Base-by-base conservation (phyloP, 2,113 vertebrate genomes). In the Heterotis niloticus region DNA sequence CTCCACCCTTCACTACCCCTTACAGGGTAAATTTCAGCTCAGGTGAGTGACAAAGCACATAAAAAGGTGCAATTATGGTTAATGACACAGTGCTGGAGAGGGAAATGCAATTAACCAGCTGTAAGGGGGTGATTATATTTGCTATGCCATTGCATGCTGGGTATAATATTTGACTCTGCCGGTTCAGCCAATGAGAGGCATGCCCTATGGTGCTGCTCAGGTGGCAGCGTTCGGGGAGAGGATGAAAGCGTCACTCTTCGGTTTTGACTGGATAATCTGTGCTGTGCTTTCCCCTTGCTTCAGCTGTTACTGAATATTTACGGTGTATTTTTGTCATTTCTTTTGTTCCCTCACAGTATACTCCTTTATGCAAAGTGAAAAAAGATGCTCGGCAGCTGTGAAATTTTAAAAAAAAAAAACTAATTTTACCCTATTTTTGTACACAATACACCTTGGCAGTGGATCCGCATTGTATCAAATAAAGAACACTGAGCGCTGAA, bases 41-140 rank as follows among this genome's bases (percentile, higher is more conserved):
- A 65, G 82, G 82, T 87, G 82, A 76, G 84, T 85, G 81, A 80
- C 79, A 83, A 79, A 80, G 76, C 78, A 74, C 69, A 79, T 84
- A 81, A 86, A 85, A 84, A 82, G 83, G 74, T 87, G 73, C 80
- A 85, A 87, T 87, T 87, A 87, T 69, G 67, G 82, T 64, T 82
- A 84, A 84, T 82, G 78, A 82, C 80, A 16, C 81, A 78, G 82
- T 77, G 80, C 80, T 79, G 78, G 56, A 85, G 67, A 72, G 80
- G 80, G 82, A 82, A 82, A 83, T 84, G 81, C 80, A 81, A 86
- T 86, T 83, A 86, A 77, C 65, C 75, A 77, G 82, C 81, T 82
- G 81, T 83, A 73, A 82, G 79, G 73, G 76, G 74, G 80, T 85
- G 84, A 85, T 86, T 87, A 85, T 80, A 78, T 82, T 80, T 79